Base-by-base conservation (phyloP, 2,797 vertebrate species). In the Cossypha heuglini region DNA sequence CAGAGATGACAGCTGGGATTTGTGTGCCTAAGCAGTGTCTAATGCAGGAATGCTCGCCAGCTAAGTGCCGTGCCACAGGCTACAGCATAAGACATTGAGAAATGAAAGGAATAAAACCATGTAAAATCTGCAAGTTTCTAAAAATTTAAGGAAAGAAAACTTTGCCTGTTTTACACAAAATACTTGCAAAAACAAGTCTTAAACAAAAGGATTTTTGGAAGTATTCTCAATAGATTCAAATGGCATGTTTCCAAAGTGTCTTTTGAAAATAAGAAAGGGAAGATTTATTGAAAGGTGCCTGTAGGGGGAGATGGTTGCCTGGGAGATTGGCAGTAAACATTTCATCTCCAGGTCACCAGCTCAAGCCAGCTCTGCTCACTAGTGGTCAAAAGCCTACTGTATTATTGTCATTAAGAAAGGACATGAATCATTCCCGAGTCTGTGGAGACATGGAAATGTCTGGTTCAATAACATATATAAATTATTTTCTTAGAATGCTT, bases 281-380 rank as follows among this genome's bases (percentile, higher is more conserved):
- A 92, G 66, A 90, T 94, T 95, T 93, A 96, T 90, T 88, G 52
- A 86, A 95, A 96, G 79, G 87, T 96, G 95, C 93, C 94, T 96
- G 89, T 78, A 96, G 94, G 91, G 95, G 95, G 91, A 94, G 89
- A 80, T 94, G 95, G 91, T 96, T 95, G 76, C 93, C 95, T 11
- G 17, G 95, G 93, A 94, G 93, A 96, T 15, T 59, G 93, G 51
- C 82, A 91, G 79, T 94, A 92, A 96, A 96, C 89, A 94, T 91
- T 93, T 95, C 89, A 90, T 84, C 82, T 91, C 58, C 58, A 62
- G 93, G 93, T 94, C 93, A 83, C 69, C 54, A 90, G 71, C 86
- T 49, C 37, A 78, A 91, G 59, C 72, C 81, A 77, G 89, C 62
- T 93, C 48, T 2, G 6, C 66, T 95, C 40, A 20, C 61, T 37